phyloP scores from a whole-genome alignment of 2,888 invertebrate genomes.

The Cephonodes hylas region DNA sequence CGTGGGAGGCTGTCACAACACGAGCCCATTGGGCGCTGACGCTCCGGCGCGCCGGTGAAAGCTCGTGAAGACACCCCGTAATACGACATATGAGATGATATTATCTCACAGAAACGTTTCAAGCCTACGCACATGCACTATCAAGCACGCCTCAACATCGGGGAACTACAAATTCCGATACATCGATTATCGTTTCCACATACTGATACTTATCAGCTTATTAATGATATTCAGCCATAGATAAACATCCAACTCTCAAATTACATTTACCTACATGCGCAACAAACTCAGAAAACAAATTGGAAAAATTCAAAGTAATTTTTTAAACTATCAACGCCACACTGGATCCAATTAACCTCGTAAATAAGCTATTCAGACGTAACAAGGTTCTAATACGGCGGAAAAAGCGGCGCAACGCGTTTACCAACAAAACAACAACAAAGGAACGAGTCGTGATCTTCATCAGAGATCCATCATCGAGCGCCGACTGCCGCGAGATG shows the following conservation, averaged over 20 bases:
- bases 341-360: constrained; percentile 57
- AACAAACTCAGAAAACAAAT: background rate
- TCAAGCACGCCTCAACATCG: constrained; percentile 41
- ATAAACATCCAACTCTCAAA: constrained; percentile 17
- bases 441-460: constrained; percentile 69
- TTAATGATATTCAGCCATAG: background rate
- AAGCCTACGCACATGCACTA: constrained; percentile 65
- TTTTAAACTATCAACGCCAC: constrained; percentile 46
- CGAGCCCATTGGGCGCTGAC: constrained; percentile 65
- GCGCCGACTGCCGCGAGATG: constrained; percentile 62
- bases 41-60: constrained; percentile 72
- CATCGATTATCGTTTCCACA: constrained; percentile 52
- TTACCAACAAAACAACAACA: constrained; percentile 72
- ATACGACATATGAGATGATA: constrained; percentile 61
- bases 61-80: constrained; percentile 66
- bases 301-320: constrained; percentile 23
- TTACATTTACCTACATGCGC: background rate
- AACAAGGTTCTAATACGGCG: constrained; percentile 67
- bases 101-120: constrained; percentile 60
- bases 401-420: constrained; percentile 61
- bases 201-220: constrained; percentile 39
- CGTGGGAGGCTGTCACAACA: constrained; percentile 81
- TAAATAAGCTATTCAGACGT: constrained; percentile 68
- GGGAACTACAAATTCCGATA: constrained; percentile 45
- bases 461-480: constrained; percentile 75